Evolutionary conservation across 2,113 vertebrate genomes (phyloP), one percentile per base, ranked within the genome.

Genomic region (Haemorhous mexicanus): DNA sequence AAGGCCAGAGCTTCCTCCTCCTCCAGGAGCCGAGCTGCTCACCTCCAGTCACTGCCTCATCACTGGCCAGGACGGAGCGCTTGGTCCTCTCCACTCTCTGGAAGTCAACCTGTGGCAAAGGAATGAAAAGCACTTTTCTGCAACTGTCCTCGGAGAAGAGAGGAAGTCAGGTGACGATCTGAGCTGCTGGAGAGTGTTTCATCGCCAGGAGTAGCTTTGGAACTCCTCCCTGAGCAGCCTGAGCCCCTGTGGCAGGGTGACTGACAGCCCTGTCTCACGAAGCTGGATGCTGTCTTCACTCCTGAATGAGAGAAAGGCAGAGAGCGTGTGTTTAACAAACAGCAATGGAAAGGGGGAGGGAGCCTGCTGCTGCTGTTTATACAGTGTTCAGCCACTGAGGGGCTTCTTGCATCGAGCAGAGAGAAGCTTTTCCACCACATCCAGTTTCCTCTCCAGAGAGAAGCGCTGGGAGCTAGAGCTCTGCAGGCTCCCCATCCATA

Each of bases 301-400:
- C 82, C 95, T 96, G 96, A 94, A 82, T 94, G 93, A 96, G 93
- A 89, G 94, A 87, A 95, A 96, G 90, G 94, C 94, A 92, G 93
- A 84, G 93, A 92, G 90, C 86, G 68, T 89, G 94, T 96, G 94
- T 97, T 97, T 97, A 96, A 94, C 96, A 97, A 97, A 95, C 95
- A 93, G 95, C 67, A 91, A 90, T 76, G 94, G 93, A 94, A 96
- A 97, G 84, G 94, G 95, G 95, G 95, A 96, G 96, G 97, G 95
- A 96, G 92, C 90, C 89, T 94, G 79, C 91, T 88, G 96, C 91
- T 96, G 96, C 96, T 97, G 95, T 95, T 97, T 94, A 96, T 97
- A 96, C 95, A 96, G 84, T 96, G 93, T 92, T 96, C 94, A 94
- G 91, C 97, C 96, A 94, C 97, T 97, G 96, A 94, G 94, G 96